A percentile compares a stretch with the other conserved stretches of the same genome.
Evolutionary conservation across 2,888 invertebrate genomes (phyloP).

Genomic region (Andrena hattorfiana): DNA sequence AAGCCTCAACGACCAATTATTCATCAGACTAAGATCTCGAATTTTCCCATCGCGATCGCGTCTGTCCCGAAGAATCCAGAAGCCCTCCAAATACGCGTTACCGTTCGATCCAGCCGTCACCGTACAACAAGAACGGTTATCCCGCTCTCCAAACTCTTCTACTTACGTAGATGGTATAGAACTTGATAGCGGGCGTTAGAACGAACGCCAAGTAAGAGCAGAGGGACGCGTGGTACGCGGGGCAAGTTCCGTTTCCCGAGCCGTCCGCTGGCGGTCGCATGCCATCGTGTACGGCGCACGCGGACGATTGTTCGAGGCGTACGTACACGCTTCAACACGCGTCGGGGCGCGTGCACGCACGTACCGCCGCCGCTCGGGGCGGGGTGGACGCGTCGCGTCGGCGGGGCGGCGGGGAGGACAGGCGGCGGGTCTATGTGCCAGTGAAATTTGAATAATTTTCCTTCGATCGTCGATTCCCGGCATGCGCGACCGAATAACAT

Average conservation of each 20-base stretch:
- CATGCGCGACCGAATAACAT: constrained; percentile 85
- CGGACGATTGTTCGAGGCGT: constrained; percentile 45
- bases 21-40: neutral
- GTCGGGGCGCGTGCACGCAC: constrained; percentile 54
- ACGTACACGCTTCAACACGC: constrained; percentile 48
- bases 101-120: constrained; percentile 33
- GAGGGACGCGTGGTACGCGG: constrained; percentile 47
- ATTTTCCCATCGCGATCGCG: neutral
- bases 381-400: neutral
- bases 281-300: constrained; percentile 78
- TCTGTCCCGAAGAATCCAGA: neutral
- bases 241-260: constrained; percentile 84
- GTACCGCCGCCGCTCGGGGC: constrained; percentile 22
- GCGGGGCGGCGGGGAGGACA: constrained; percentile 34
- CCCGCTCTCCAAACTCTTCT: constrained; percentile 41
- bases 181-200: constrained; percentile 24
- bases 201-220: constrained; percentile 60
- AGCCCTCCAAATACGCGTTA: constrained; percentile 15
- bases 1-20: neutral
- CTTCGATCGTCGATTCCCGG: constrained; percentile 82
- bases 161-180: constrained; percentile 35
- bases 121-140: constrained; percentile 52
- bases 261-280: constrained; percentile 71
- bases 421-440: constrained; percentile 73
- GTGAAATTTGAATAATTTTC: constrained; percentile 85